phyloP scores from a whole-genome alignment of 2,797 vertebrate genomes.

The Zalophus californianus region DNA sequence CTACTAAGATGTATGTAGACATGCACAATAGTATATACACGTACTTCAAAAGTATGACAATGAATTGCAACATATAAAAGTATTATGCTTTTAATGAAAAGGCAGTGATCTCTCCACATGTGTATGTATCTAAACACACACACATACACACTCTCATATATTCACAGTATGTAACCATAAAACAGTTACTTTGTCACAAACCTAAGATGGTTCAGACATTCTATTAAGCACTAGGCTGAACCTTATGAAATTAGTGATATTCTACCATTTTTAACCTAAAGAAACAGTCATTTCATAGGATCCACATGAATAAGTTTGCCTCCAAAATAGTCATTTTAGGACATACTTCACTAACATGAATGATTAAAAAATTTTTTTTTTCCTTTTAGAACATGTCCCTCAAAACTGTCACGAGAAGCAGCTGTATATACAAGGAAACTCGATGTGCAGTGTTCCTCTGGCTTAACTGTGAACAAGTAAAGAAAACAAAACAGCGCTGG shows the following conservation, averaged over 20 bases:
- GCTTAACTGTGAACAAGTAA: not conserved
- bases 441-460: not conserved
- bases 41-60: not conserved
- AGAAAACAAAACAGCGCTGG: not conserved
- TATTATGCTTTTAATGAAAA: not conserved
- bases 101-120: fast-evolving
- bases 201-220: not conserved
- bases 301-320: not conserved
- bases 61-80: not conserved
- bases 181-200: not conserved
- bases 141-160: not conserved
- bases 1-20: not conserved
- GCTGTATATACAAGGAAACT: not conserved
- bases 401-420: not conserved
- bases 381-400: not conserved
- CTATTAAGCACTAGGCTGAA: not conserved
- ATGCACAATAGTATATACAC: not conserved
- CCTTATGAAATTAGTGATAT: not conserved
- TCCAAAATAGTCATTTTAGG: not conserved
- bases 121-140: fast-evolving
- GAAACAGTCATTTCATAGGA: not conserved
- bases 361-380: not conserved
- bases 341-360: not conserved
- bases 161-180: not conserved
- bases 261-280: not conserved